Percentiles rank a stretch among this genome's conserved stretches.
These are phyloP conservation scores for Uromys caudimaculatus DNA, from an alignment of 2,797 vertebrate genomes.

Conservation along the genomic window DNA sequence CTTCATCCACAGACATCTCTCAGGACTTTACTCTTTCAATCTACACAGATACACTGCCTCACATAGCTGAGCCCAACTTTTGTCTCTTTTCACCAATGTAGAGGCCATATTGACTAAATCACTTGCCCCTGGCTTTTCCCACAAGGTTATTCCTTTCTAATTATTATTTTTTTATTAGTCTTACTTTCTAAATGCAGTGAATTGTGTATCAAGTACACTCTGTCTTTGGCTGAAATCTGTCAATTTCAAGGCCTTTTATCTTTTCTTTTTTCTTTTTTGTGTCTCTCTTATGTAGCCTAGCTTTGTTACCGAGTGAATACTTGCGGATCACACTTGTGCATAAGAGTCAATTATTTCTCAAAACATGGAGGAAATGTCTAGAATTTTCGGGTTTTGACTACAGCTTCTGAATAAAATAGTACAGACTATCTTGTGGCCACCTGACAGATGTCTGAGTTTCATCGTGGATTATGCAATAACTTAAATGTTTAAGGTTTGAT, in stretches of 20 bases:
- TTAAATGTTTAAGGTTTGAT: slow-evolving; percentile 14
- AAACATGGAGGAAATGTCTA: background rate
- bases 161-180: background rate
- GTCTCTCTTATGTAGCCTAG: slow-evolving; percentile 14
- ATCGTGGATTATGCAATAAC: background rate
- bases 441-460: slow-evolving; percentile 33
- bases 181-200: slow-evolving; percentile 24
- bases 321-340: background rate
- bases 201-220: slow-evolving; percentile 21
- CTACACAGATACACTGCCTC: background rate
- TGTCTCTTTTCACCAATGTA: slow-evolving; percentile 11
- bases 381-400: background rate
- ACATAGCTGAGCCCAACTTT: background rate
- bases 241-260: background rate
- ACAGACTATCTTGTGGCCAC: background rate
- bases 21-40: background rate
- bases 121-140: background rate
- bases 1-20: background rate
- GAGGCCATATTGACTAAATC: slow-evolving; percentile 6
- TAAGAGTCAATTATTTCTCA: slow-evolving; percentile 50
- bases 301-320: slow-evolving; percentile 27
- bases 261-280: background rate
- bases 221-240: slow-evolving; percentile 22
- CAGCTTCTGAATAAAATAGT: background rate
- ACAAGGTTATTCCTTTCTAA: background rate